These are phyloP conservation scores for Tuta absoluta DNA, from an alignment of 2,888 invertebrate species.

Conservation along the genomic window DNA sequence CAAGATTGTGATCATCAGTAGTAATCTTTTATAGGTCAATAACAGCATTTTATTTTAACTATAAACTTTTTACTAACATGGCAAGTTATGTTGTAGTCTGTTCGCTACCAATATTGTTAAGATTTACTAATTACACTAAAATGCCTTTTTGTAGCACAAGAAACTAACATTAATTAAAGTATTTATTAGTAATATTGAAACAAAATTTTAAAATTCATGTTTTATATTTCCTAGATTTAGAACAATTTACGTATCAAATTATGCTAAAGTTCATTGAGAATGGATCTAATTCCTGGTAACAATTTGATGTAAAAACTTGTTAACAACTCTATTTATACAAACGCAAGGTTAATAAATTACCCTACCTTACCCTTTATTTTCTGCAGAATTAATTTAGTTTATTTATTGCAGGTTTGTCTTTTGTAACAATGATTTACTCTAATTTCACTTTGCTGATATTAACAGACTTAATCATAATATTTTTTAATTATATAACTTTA, in stretches of 20 bases:
- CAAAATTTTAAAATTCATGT: not conserved
- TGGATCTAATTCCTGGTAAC: not conserved
- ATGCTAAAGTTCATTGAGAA: not conserved
- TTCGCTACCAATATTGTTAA: not conserved
- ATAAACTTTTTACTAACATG: not conserved
- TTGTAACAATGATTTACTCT: not conserved
- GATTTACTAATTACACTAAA: constrained; percentile 1
- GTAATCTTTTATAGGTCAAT: no score
- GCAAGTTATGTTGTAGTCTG: not conserved
- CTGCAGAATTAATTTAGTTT: not conserved
- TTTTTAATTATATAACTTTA: not conserved
- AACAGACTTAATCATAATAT: not conserved
- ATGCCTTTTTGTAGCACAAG: not conserved
- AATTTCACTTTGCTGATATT: constrained; percentile 1
- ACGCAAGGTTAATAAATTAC: not conserved
- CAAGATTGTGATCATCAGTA: no score
- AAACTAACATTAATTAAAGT: not conserved
- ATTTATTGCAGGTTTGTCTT: not conserved
- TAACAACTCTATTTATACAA: not conserved
- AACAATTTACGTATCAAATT: constrained; percentile 1
- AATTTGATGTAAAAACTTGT: not conserved
- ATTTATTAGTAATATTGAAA: not conserved
- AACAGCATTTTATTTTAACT: no score
- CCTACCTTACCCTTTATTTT: no score
- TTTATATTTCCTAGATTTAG: not conserved